Evolutionary conservation across 2,888 invertebrate genomes (phyloP).

Genomic region (Hetaerina titia): DNA sequence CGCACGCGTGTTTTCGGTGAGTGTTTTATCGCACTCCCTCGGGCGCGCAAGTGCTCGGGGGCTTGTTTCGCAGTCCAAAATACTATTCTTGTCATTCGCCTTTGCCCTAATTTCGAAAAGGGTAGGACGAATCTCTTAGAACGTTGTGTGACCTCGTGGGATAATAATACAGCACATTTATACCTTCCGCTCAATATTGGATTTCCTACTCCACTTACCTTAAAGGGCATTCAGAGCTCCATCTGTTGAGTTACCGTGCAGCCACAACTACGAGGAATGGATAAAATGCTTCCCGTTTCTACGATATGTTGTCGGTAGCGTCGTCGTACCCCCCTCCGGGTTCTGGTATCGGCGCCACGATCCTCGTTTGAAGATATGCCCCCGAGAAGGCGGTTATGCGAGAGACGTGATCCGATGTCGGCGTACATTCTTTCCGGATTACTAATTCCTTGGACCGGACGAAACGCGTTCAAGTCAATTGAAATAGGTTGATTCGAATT

Average conservation of each 20-base stretch:
- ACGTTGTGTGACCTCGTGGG: neutral
- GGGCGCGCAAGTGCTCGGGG: neutral
- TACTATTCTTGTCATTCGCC: neutral
- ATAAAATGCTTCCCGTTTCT: neutral
- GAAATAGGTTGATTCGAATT: constrained; percentile 23
- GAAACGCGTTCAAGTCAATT: constrained; percentile 1
- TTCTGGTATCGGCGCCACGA: neutral
- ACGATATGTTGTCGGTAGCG: neutral
- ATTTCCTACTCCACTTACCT: constrained; percentile 32
- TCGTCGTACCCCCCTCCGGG: neutral
- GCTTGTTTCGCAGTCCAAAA: neutral
- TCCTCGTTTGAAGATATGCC: neutral
- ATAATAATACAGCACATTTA: neutral
- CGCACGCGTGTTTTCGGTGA: neutral
- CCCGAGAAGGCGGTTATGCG: neutral
- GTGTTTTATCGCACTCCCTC: neutral
- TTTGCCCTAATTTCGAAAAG: constrained; percentile 21
- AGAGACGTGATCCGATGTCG: neutral
- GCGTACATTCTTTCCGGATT: neutral
- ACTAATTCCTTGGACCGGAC: neutral
- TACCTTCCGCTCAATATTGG: neutral
- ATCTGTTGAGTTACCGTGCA: constrained; percentile 13
- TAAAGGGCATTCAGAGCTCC: neutral
- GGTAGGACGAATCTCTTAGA: neutral
- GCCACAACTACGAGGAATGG: neutral